These are phyloP conservation scores for Grallaria varia DNA, from an alignment of 2,113 vertebrate genomes.

Conservation along the genomic window DNA sequence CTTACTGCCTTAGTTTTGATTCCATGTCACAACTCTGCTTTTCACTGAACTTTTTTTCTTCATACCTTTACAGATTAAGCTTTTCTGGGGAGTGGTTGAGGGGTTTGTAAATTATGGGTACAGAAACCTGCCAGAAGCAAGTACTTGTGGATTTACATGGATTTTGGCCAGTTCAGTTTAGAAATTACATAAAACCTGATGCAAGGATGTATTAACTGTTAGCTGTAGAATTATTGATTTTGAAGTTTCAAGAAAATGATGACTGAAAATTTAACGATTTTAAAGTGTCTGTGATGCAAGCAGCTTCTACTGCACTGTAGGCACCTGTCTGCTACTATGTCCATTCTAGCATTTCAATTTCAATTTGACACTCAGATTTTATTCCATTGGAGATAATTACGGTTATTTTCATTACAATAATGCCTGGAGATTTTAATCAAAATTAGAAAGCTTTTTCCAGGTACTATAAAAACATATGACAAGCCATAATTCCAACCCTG, in stretches of 20 bases:
- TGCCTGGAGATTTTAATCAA: neutral
- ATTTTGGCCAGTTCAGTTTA: neutral
- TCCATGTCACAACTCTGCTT: neutral
- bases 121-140: neutral
- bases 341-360: neutral
- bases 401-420: constrained; percentile 20
- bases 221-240: neutral
- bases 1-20: neutral
- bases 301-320: neutral
- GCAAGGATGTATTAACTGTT: neutral
- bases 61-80: neutral
- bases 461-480: neutral
- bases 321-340: neutral
- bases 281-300: neutral
- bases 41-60: neutral
- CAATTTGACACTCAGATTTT: neutral
- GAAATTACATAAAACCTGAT: neutral
- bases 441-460: constrained; percentile 11
- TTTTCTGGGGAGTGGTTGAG: fast-evolving
- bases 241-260: neutral
- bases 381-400: neutral
- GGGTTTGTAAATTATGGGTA: neutral
- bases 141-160: neutral
- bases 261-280: neutral
- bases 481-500: neutral